Evolutionary conservation across 2,113 vertebrate genomes (phyloP), one percentile per base, ranked within the genome.

Genomic region (Rutilus rutilus): DNA sequence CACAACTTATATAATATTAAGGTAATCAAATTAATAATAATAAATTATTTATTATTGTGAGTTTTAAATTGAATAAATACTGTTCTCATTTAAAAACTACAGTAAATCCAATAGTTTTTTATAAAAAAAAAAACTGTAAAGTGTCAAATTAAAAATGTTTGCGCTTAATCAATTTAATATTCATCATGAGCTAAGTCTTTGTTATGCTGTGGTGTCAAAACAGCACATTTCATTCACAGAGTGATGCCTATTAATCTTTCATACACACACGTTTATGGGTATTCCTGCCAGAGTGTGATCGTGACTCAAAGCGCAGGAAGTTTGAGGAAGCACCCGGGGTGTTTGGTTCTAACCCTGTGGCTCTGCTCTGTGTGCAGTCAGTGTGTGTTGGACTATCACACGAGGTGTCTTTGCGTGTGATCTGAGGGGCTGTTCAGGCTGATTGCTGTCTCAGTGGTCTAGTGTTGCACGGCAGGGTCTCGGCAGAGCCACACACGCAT

Each of bases 361-460:
- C 83, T 75, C 36, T 23, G 42, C 27, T 42, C 62, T 64, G 12
- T 83, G 30, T 75, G 52, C 25, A 73, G 39, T 78, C 65, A 47
- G 52, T 84, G 50, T 82, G 45, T 82, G 45, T 52, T 47, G n/a
- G 84, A 89, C 50, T 78, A 65, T 69, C 86, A 91, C 90, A 90
- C 90, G 90, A 89, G 87, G 88, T 89, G 67, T 54, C 87, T 91
- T 90, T 87, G 90, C 87, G 85, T 91, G 86, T 84, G 76, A 87
- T 83, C 9, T 85, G 89, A 91, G 87, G 60, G 78, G 90, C 89
- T 86, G 88, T 90, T 87, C 75, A 57, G 87, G 86, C 83, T 87
- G 80, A 89, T 85, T 85, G 89, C 87, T 83, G 85, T 82, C 87
- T 84, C 27, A 54, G 89, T 91, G 86, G 90, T 90, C 88, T 91